Evolutionary conservation across 1,140 invertebrate genomes (phyloP), one percentile per base, ranked within the genome.

Genomic region (Drosophila chauvacae): DNA sequence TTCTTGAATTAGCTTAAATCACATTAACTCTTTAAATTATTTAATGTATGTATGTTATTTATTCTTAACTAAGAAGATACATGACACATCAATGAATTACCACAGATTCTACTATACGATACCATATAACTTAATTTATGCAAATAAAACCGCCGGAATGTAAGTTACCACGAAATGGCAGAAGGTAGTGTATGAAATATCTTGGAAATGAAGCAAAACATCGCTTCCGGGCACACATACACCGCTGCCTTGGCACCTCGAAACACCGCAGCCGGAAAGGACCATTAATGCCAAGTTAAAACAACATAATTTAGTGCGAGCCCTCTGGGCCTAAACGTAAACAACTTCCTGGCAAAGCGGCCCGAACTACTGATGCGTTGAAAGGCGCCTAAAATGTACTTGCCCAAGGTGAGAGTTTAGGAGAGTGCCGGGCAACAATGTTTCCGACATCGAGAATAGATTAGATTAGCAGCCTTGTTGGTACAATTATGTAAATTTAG

Each of bases 221-320:
- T 18, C 50, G 74, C 82, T 81, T 85, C 75, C 82, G 74, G 82
- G 77, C 82, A 68, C 56, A 85, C 77, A 64, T 61, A 85, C 68
- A 74, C 51, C 37, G 50, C 51, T 42, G 55, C 33, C 63, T 68
- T 37, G 23, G 33, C 47, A 18, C 20, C 35, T 20, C 41, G 20
- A 53, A 44, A 57, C 37, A 44, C 18, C 33, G 28, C 41, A 58
- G 56, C 66, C 53, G 51, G 53, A 70, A 75, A 64, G 75, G 71
- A 80, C 65, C 83, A 72, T 87, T 82, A 76, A 75, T 63, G 79
- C 75, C 65, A 75, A 71, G 82, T 73, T 87, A 82, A 86, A 87
- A 87, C 65, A 87, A 87, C 82, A 79, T 87, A 81, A 86, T 86
- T 86, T 86, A 86, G 65, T 82, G 62, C 33, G 50, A 3, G 20